Conservation (phyloP, 2,888 invertebrate genomes). For the Temnothorax unifasciatus region DNA sequence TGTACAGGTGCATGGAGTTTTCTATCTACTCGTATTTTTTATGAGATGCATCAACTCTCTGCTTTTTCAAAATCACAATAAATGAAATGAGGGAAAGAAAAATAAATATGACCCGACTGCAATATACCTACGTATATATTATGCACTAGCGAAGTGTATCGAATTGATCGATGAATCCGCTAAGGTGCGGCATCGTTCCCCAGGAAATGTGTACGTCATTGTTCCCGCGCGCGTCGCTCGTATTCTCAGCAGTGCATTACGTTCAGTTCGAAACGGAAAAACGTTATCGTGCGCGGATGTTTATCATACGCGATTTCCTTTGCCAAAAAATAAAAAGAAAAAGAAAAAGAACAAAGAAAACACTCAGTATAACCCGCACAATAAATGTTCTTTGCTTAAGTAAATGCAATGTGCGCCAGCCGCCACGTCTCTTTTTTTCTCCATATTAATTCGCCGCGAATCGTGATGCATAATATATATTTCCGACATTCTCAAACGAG, state of each 20-base stretch:
- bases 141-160: conserved; percentile 58
- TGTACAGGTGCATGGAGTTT: not conserved
- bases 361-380: conserved; percentile 1
- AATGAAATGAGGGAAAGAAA: conserved; percentile 2
- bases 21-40: not conserved
- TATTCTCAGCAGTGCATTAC: conserved; percentile 51
- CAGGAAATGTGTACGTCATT: conserved; percentile 58
- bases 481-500: not conserved
- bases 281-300: conserved; percentile 49
- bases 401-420: not conserved
- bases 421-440: not conserved
- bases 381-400: not conserved
- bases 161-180: conserved; percentile 59
- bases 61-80: not conserved
- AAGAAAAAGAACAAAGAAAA: conserved; percentile 6
- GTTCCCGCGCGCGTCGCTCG: conserved; percentile 23
- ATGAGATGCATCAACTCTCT: not conserved
- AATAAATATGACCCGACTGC: conserved; percentile 30
- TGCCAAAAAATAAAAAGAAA: conserved; percentile 44
- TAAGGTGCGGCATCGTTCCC: conserved; percentile 37
- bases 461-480: not conserved
- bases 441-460: not conserved
- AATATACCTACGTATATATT: conserved; percentile 33
- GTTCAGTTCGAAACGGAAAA: conserved; percentile 72
- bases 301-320: conserved; percentile 55